Evolutionary conservation across 2,113 vertebrate species (phyloP).

Genomic region (Megaceryle torquata): DNA sequence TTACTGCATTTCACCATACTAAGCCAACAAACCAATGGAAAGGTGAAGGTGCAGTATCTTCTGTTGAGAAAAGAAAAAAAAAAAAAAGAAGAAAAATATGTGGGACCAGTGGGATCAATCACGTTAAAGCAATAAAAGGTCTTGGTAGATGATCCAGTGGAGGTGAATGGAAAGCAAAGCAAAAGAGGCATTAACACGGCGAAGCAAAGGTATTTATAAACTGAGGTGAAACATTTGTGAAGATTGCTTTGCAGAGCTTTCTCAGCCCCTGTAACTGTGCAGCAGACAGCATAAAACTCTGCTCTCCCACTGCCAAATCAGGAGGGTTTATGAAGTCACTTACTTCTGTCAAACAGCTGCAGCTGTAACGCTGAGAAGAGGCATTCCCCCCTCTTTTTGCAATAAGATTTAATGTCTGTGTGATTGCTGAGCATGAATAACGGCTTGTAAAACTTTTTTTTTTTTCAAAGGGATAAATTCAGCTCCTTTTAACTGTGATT

Average conservation of each 20-base stretch:
- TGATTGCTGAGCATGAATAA: slow-evolving; percentile 46
- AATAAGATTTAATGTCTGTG: slow-evolving; percentile 50
- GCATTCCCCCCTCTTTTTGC: neutral
- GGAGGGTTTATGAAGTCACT: slow-evolving; percentile 62
- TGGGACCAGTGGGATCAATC: neutral
- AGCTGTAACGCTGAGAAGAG: slow-evolving; percentile 37
- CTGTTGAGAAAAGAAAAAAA: neutral
- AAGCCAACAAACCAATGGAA: neutral
- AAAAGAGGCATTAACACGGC: slow-evolving; percentile 13
- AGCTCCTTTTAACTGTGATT: neutral
- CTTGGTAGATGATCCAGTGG: slow-evolving; percentile 32
- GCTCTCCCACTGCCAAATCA: slow-evolving; percentile 19
- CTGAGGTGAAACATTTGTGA: slow-evolving; percentile 40
- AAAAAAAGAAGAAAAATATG: neutral
- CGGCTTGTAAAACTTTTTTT: neutral
- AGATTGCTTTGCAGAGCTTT: slow-evolving; percentile 36
- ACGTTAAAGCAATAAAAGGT: slow-evolving; percentile 37
- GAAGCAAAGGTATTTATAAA: slow-evolving; percentile 43
- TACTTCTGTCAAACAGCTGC: slow-evolving; percentile 53
- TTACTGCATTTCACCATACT: neutral
- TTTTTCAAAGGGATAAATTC: slow-evolving; percentile 14
- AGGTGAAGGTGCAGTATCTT: neutral
- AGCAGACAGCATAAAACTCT: slow-evolving; percentile 40
- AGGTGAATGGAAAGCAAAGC: slow-evolving; percentile 49
- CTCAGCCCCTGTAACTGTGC: neutral